phyloP scores from a whole-genome alignment of 2,797 vertebrate species.

The Buphagus erythrorhynchus region DNA sequence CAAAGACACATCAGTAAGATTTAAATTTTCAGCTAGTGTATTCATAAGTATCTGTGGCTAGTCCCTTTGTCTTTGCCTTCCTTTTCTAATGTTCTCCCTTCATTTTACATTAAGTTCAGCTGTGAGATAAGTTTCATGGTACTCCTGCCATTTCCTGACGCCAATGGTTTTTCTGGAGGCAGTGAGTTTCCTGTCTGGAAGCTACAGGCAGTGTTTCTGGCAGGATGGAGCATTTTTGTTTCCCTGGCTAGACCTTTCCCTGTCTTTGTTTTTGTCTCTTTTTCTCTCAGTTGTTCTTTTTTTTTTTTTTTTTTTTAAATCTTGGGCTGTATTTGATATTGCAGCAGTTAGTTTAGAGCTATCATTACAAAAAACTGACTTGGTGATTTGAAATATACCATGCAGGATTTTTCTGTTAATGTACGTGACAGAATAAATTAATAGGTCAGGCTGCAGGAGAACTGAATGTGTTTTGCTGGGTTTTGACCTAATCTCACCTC shows the following conservation, averaged over 20 bases:
- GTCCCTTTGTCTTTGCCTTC: background rate
- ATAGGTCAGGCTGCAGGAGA: background rate
- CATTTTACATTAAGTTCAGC: background rate
- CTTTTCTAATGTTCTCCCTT: background rate
- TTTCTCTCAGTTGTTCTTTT: background rate
- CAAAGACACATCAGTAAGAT: background rate
- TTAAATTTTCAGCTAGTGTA: background rate
- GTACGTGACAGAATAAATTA: background rate
- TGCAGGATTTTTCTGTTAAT: background rate
- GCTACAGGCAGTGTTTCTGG: slow-evolving; percentile 32
- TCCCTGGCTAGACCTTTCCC: slow-evolving; percentile 10
- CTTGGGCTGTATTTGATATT: background rate
- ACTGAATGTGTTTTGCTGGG: background rate
- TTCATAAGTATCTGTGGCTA: background rate
- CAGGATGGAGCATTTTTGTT: slow-evolving; percentile 54
- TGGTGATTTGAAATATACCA: background rate
- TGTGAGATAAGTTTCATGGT: background rate
- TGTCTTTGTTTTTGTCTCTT: slow-evolving; percentile 33
- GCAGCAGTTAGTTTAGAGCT: background rate
- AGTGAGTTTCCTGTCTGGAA: slow-evolving; percentile 58
- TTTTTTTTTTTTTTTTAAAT: background rate
- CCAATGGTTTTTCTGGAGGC: slow-evolving; percentile 45
- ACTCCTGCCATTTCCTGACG: slow-evolving; percentile 18
- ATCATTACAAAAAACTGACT: background rate
- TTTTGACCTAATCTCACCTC: background rate